Evolutionary conservation across 2,888 invertebrate species (phyloP).

Genomic region (Pycnomerus fuliginosus): DNA sequence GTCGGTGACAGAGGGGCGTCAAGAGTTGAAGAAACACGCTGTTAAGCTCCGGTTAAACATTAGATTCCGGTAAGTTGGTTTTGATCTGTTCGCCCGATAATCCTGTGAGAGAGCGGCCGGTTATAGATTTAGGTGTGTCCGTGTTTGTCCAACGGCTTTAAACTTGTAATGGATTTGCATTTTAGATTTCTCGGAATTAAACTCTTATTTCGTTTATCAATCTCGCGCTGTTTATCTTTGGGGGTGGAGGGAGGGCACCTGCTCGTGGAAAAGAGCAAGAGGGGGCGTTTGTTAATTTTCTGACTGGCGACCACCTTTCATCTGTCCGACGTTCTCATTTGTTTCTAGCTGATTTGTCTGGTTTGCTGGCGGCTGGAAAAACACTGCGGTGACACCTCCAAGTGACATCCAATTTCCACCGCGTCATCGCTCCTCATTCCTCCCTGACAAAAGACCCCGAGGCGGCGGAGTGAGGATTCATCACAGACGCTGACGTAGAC

Average conservation of each 20-base stretch:
- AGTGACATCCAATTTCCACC: constrained; percentile 56
- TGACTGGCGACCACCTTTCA: constrained; percentile 36
- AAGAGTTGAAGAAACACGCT: neutral
- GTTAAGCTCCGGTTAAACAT: constrained; percentile 39
- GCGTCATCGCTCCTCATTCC: constrained; percentile 49
- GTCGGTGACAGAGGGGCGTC: neutral
- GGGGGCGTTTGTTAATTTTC: too few relatives aligned
- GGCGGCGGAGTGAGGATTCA: constrained; percentile 38
- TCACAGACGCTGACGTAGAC: constrained; percentile 39
- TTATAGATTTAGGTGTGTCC: constrained; percentile 55
- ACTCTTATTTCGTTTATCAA: constrained; percentile 51
- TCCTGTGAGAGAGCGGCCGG: constrained; percentile 50
- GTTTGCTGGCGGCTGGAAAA: constrained; percentile 49
- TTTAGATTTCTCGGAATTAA: constrained; percentile 53
- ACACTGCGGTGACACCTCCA: constrained; percentile 55
- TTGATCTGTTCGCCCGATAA: constrained; percentile 52
- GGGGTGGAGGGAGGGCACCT: too few relatives aligned
- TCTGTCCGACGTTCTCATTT: constrained; percentile 45
- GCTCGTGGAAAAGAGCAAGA: too few relatives aligned
- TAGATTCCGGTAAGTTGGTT: constrained; percentile 49
- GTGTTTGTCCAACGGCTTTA: constrained; percentile 54
- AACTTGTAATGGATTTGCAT: constrained; percentile 53
- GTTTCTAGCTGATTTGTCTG: constrained; percentile 54
- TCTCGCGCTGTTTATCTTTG: constrained; percentile 44
- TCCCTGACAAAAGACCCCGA: constrained; percentile 23